A percentile compares a stretch with the other conserved stretches of the same genome.
Conservation (phyloP, 2,888 invertebrate genomes). For the Lasioglossum malachurum region DNA sequence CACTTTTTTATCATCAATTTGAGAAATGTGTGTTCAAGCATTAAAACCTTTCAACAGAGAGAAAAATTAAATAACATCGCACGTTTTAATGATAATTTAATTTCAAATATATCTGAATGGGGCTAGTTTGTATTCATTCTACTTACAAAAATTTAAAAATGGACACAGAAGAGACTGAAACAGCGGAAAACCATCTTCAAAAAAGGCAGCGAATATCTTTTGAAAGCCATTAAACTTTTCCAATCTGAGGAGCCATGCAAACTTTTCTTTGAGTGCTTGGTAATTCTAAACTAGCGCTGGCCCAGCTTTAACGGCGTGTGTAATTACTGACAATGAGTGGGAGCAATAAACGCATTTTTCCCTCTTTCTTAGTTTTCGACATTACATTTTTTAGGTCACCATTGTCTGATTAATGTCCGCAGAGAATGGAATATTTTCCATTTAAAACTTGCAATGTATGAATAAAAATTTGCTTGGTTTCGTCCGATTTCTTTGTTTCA, state of each 20-base stretch:
- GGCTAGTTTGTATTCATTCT: background rate
- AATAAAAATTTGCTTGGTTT: background rate
- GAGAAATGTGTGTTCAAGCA: background rate
- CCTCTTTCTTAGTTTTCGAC: background rate
- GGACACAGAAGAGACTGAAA: background rate
- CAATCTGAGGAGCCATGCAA: constrained; percentile 46
- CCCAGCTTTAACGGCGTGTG: constrained; percentile 48
- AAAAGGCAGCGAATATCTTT: constrained; percentile 49
- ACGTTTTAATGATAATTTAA: background rate
- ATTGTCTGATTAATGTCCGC: background rate
- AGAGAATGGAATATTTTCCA: background rate
- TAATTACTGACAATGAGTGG: constrained; percentile 41
- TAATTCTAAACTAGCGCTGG: constrained; percentile 47
- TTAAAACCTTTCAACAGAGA: background rate
- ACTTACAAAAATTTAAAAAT: background rate
- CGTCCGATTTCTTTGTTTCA: background rate
- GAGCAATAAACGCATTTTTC: constrained; percentile 1
- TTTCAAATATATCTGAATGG: background rate
- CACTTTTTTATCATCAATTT: background rate
- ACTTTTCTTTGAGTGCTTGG: constrained; percentile 49
- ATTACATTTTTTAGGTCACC: background rate
- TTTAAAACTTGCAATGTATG: background rate
- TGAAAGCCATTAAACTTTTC: constrained; percentile 53
- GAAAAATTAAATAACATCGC: background rate
- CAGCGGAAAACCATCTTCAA: background rate